Evolutionary conservation across 2,797 vertebrate species (phyloP).

Genomic region (Heliangelus exortis): DNA sequence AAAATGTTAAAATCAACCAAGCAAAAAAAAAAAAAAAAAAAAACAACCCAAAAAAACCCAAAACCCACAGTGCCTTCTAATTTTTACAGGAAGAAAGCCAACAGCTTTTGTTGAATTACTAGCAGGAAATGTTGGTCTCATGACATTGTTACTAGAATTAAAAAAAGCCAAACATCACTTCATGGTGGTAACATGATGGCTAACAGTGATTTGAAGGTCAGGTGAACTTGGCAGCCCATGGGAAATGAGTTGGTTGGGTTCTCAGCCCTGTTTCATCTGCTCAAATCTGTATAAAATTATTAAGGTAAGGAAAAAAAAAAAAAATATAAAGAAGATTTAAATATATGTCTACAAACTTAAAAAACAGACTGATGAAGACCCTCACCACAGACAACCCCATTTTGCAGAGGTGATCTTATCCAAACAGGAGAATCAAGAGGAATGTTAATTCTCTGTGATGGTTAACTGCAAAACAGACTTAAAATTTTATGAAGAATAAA

Average conservation of each 20-base stretch:
- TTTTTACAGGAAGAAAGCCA: background rate
- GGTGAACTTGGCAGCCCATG: background rate
- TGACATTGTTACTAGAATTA: background rate
- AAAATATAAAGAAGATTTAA: too few relatives aligned
- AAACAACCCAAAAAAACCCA: too few relatives aligned
- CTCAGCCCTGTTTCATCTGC: background rate
- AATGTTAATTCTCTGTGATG: accelerated
- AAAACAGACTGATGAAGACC: background rate
- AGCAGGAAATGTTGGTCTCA: background rate
- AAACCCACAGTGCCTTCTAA: background rate
- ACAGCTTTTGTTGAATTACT: background rate
- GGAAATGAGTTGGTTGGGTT: background rate
- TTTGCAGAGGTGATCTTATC: background rate
- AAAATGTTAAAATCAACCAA: accelerated
- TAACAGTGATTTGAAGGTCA: background rate
- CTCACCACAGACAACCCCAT: accelerated
- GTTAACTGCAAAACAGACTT: background rate
- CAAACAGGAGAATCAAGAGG: background rate
- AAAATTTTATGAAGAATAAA: background rate
- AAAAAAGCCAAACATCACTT: background rate
- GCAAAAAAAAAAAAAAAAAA: background rate
- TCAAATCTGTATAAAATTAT: background rate
- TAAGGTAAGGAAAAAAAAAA: background rate
- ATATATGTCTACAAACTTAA: too few relatives aligned
- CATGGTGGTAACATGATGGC: accelerated